phyloP scores from a whole-genome alignment of 1,140 invertebrate species.

The Ctenoplectra terminalis region DNA sequence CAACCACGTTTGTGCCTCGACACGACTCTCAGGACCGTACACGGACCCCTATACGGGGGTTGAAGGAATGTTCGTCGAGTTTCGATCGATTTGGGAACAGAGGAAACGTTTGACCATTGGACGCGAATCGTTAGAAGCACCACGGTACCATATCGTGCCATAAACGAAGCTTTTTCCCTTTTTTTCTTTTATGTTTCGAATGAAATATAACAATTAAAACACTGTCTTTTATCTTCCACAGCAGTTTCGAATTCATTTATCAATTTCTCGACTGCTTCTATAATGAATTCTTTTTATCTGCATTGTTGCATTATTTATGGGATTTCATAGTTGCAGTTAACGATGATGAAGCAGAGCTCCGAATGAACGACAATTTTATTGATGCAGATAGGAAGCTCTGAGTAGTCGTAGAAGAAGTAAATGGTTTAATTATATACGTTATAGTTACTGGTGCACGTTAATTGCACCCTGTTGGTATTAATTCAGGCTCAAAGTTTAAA shows the following conservation, averaged over 20 bases:
- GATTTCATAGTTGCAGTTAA: background rate
- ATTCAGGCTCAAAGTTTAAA: background rate
- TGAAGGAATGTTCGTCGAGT: background rate
- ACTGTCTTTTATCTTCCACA: too few species aligned
- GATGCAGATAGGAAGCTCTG: too few species aligned
- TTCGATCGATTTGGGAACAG: background rate
- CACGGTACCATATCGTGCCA: too few species aligned
- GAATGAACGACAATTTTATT: background rate
- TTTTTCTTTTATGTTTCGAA: too few species aligned
- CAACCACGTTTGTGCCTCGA: background rate
- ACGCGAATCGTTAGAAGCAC: background rate
- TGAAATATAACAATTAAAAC: too few species aligned
- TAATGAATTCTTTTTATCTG: too few species aligned
- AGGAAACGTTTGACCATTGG: background rate
- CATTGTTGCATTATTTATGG: too few species aligned
- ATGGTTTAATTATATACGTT: background rate
- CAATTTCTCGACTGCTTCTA: too few species aligned
- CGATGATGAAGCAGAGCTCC: background rate
- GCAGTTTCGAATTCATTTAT: too few species aligned
- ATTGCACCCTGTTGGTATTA: background rate
- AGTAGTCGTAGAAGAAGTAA: background rate
- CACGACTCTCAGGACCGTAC: conserved; percentile 6
- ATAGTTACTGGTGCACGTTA: background rate
- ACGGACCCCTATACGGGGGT: background rate
- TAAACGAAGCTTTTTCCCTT: too few species aligned